These are phyloP conservation scores for Periparus ater DNA, from an alignment of 2,797 vertebrate genomes.

Conservation along the genomic window DNA sequence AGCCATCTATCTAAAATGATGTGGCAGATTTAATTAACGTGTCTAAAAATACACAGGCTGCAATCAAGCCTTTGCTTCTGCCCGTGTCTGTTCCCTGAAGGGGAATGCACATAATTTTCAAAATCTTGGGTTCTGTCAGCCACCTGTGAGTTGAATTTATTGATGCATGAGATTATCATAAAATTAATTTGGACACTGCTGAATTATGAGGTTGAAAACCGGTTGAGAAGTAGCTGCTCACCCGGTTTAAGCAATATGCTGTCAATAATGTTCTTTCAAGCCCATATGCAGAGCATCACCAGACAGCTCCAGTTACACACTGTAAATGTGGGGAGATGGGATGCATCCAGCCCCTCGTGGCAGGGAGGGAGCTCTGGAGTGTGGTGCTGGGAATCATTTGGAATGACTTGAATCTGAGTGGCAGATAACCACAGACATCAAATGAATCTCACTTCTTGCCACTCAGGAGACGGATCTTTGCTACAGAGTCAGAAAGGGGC, in stretches of 20 bases:
- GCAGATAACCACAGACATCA: constrained; percentile 20
- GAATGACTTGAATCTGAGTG: neutral
- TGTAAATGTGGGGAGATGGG: neutral
- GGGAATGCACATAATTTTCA: constrained; percentile 66
- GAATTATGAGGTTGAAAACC: constrained; percentile 64
- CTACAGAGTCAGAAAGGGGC: neutral
- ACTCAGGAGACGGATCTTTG: constrained; percentile 13
- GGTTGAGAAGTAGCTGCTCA: constrained; percentile 57
- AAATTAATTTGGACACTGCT: constrained; percentile 72
- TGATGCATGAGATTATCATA: constrained; percentile 71
- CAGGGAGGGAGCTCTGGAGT: neutral
- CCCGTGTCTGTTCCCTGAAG: constrained; percentile 66
- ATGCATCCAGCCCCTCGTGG: neutral
- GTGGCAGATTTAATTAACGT: constrained; percentile 71
- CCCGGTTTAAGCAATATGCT: constrained; percentile 38
- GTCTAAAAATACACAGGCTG: constrained; percentile 65
- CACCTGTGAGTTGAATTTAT: constrained; percentile 64
- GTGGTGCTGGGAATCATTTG: neutral
- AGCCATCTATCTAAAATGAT: constrained; percentile 63
- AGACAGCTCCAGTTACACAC: constrained; percentile 23
- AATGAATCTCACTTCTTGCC: neutral
- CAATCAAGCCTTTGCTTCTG: constrained; percentile 62
- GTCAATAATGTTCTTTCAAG: constrained; percentile 23
- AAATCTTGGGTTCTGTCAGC: constrained; percentile 64
- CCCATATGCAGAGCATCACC: constrained; percentile 13